A percentile compares a stretch with the other conserved stretches of the same genome.
Evolutionary conservation across 2,113 vertebrate genomes (phyloP).

Genomic region (Trachemys scripta): DNA sequence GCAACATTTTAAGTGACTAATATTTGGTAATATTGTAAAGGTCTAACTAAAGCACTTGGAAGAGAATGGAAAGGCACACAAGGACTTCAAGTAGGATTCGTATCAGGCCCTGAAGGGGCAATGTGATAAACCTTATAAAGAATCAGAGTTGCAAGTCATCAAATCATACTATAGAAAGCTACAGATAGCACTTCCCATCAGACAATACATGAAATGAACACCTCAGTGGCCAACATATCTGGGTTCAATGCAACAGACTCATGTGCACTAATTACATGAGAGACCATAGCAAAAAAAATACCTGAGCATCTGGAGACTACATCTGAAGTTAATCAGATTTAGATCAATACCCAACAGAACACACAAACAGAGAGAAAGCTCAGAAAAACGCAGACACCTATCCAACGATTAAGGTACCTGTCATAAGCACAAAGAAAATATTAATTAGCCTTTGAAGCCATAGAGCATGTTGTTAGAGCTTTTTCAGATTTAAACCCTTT

Average conservation of each 20-base stretch:
- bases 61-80: neutral
- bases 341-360: neutral
- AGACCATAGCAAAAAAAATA: neutral
- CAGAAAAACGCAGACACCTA: neutral
- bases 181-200: neutral
- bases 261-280: neutral
- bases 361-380: neutral
- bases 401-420: neutral
- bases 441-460: neutral
- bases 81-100: neutral
- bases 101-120: neutral
- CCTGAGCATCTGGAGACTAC: neutral
- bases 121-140: neutral
- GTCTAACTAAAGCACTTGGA: neutral
- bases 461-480: neutral
- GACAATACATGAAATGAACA: neutral
- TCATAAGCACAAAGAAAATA: neutral
- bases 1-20: conserved; percentile 13
- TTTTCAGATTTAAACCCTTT: neutral
- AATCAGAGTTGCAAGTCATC: neutral
- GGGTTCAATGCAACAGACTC: neutral
- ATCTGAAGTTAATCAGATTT: neutral
- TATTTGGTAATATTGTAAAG: neutral
- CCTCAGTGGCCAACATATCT: neutral
- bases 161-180: neutral